Base-by-base conservation (phyloP, 2,113 vertebrate species). In the Psephotus haematonotus region DNA sequence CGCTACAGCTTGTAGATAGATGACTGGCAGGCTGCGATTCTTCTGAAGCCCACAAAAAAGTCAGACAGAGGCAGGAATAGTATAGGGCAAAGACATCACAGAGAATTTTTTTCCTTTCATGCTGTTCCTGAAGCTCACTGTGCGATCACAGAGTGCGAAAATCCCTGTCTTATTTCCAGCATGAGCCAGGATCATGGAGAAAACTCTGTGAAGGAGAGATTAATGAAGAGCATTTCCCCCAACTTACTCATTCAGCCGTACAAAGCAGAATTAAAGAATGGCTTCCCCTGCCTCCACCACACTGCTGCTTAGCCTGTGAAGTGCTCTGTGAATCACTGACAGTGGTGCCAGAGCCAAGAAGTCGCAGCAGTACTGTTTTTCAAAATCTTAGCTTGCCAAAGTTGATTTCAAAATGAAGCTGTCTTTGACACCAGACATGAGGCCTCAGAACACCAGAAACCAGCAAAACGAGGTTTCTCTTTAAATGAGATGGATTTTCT, bases 321-420 rank as follows among this genome's bases (percentile, higher is more conserved):
- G 29, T 17, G 52, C 60, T 71, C 76, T 50, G 25, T 88, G 65
- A 89, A 94, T 85, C 88, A 87, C 44, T 33, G 53, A 46, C 49
- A 33, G 55, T 25, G 28, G 64, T 3, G 6, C 24, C 35, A 65
- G 43, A 91, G 91, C 37, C 77, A 93, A 72, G 25, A 92, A 93
- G 67, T 20, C 83, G 59, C 20, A n/a, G 74, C 15, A 65, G 11
- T 16, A 65, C 9, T 72, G 91, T 82, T 92, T 87, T 92, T 95
- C 86, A 93, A 49, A 84, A 88, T 62, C 37, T 62, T 57, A 69
- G n/a, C 77, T 76, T 94, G 92, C 94, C 95, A 87, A 84, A 79
- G 23, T 24, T 84, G 24, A 84, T 96, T 91, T 91, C 37, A 82
- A 92, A 94, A 87, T 62, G 77, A 86, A 95, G 25, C 24, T 41